Evolutionary conservation across 1,140 invertebrate species (phyloP), one percentile per base, ranked within the genome.

Genomic region (Drosophila tristis): DNA sequence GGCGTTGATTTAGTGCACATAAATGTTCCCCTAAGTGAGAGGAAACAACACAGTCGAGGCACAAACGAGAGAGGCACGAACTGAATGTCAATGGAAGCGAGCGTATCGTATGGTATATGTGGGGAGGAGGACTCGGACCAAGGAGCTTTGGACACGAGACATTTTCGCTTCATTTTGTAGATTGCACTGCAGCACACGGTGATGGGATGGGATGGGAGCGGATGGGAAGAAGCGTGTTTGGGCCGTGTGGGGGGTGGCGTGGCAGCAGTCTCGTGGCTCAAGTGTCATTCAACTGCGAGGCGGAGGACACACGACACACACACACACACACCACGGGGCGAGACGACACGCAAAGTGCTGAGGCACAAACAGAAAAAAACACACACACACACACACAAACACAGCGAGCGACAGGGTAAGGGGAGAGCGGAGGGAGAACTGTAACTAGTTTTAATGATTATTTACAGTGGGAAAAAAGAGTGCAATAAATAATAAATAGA

Each of bases 371-470:
- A 68, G 29, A 25, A 54, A 39, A 59, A 51, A 49, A 35, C n/a
- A n/a, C 35, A 42, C 55, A 25, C 16, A 31, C 50, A 23, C 20
- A 25, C 35, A 42, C 55, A 25, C 16, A 31, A 56, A 23, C 20
- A 25, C 35, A 26, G 11, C 35, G 45, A 54, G 25, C 42, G 7
- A 29, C 35, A 31, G 35, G 7, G 8, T 39, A 9, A 31, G 8
- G 31, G 31, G 7, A 29, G 29, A 16, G 39, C 45, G 8, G 3
- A 9, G 9, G 8, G 31, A 11, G 31, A 59, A 66, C 55, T 59
- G 48, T 76, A 61, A 59, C 74, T 74, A 74, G 81, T 75, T 82
- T 79, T 87, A 87, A 87, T 87, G 84, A 87, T 89, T 87, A 89
- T 87, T 87, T 87, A 74, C 82, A 87, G 35, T 74, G 84, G 60